Percentiles rank a stretch among this genome's conserved stretches.
phyloP scores from a whole-genome alignment of 1,140 invertebrate species.

The Drosophila equinoxialis region DNA sequence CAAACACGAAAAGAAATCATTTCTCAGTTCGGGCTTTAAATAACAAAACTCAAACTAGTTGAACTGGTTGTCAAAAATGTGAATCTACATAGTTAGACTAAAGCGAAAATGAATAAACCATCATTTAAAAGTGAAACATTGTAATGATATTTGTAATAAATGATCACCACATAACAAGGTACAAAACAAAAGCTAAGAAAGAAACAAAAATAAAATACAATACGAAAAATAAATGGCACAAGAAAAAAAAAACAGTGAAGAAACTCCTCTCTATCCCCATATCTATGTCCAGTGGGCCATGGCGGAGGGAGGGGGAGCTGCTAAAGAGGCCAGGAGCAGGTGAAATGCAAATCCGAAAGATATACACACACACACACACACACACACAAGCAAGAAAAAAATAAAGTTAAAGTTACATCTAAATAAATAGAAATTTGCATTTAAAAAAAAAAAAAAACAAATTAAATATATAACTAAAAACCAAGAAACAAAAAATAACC shows the following conservation, averaged over 20 bases:
- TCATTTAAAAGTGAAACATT: slow-evolving; percentile 24
- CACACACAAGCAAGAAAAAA: slow-evolving; percentile 17
- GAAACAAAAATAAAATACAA: background rate
- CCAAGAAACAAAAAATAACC: slow-evolving; percentile 50
- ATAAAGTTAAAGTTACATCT: slow-evolving; percentile 41
- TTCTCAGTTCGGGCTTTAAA: slow-evolving; percentile 61
- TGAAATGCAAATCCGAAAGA: slow-evolving; percentile 54
- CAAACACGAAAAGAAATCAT: slow-evolving; percentile 24
- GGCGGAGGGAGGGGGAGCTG: slow-evolving; percentile 23
- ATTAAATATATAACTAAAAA: slow-evolving; percentile 43
- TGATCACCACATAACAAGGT: slow-evolving; percentile 70
- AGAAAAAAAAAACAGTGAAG: slow-evolving; percentile 21
- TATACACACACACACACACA: slow-evolving; percentile 25
- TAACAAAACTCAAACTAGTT: slow-evolving; percentile 50
- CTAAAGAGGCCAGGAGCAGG: slow-evolving; percentile 57
- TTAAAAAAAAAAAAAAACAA: slow-evolving; percentile 27
- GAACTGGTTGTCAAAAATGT: slow-evolving; percentile 60
- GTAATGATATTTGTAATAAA: slow-evolving; percentile 30
- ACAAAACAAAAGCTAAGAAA: slow-evolving; percentile 38
- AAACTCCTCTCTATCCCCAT: background rate
- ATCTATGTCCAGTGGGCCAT: background rate
- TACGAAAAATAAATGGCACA: slow-evolving; percentile 27
- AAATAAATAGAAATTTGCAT: slow-evolving; percentile 70
- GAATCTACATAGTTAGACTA: slow-evolving; percentile 48
- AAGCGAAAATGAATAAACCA: slow-evolving; percentile 33